Evolutionary conservation across 30 jellyfish, hydroid and myxozoan species (phyloP).

Genomic region (Mastigias papua): DNA sequence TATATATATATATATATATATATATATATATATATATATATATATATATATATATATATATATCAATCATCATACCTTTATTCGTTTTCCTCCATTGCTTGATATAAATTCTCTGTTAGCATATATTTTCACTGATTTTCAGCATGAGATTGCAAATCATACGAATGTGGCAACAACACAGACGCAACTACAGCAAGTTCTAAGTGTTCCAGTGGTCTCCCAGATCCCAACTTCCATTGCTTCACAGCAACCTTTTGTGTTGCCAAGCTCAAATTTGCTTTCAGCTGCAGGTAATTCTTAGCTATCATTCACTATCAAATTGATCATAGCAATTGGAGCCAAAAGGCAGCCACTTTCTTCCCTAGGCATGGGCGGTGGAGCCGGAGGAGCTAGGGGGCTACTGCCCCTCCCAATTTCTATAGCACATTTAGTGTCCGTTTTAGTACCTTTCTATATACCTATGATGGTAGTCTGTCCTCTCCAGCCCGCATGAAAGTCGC

Average conservation of each 20-base stretch:
- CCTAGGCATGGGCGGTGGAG: no score
- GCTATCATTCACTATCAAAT: background rate
- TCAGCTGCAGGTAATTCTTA: slow-evolving; percentile 27
- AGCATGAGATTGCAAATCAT: slow-evolving; percentile 15
- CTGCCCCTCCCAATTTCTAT: no score
- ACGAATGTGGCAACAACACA: slow-evolving; percentile 8
- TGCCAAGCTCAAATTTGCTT: background rate
- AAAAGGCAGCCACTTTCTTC: no score
- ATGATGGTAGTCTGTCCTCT: no score
- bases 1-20: no score
- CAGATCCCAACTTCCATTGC: slow-evolving; percentile 5
- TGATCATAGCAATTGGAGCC: no score
- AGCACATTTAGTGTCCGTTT: no score
- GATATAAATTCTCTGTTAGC: background rate
- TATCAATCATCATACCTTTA: background rate
- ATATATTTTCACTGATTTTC: background rate
- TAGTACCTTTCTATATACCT: no score
- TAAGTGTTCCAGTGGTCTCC: slow-evolving; percentile 19
- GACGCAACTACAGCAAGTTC: slow-evolving; percentile 26
- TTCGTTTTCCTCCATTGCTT: background rate
- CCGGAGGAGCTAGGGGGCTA: no score
- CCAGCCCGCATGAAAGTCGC: no score
- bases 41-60: no score
- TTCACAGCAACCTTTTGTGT: background rate
- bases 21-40: no score